Evolutionary conservation across 1,140 invertebrate genomes (phyloP).

Genomic region (Globodera rostochiensis): DNA sequence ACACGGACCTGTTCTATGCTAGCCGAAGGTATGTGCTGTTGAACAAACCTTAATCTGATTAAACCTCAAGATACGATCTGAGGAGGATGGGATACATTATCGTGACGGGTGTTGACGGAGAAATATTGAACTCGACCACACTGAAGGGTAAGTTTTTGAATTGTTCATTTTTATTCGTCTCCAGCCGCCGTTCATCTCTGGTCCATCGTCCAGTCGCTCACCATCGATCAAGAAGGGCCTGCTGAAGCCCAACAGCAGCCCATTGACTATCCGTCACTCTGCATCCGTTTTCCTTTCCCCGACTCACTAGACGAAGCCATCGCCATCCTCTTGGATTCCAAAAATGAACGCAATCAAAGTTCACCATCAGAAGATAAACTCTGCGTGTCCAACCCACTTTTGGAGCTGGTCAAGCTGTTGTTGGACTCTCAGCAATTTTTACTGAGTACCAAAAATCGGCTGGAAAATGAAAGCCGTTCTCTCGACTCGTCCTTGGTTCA

Average conservation of each 20-base stretch:
- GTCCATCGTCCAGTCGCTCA: constrained; percentile 56
- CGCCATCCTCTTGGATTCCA: constrained; percentile 40
- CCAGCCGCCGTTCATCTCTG: constrained; percentile 60
- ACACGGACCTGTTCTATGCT: constrained; percentile 64
- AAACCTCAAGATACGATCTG: constrained; percentile 57
- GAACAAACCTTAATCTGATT: not conserved
- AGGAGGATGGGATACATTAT: constrained; percentile 61
- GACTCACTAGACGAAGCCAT: constrained; percentile 51
- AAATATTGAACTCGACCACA: constrained; percentile 56
- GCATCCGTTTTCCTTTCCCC: constrained; percentile 64
- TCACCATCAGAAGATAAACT: constrained; percentile 44
- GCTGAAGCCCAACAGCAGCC: constrained; percentile 25
- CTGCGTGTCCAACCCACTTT: constrained; percentile 61
- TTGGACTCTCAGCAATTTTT: constrained; percentile 26
- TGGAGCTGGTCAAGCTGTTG: constrained; percentile 61
- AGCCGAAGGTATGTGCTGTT: constrained; percentile 49
- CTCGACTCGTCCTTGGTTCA: constrained; percentile 11
- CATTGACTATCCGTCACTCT: constrained; percentile 62
- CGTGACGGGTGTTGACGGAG: constrained; percentile 55
- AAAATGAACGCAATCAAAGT: constrained; percentile 25
- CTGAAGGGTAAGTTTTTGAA: constrained; percentile 41
- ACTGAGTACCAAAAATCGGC: not conserved
- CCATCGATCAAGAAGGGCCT: constrained; percentile 40
- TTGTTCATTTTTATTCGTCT: not conserved
- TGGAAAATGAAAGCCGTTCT: constrained; percentile 51